phyloP scores from a whole-genome alignment of 2,113 vertebrate species.

The Cyphomyrus discorhynchus region DNA sequence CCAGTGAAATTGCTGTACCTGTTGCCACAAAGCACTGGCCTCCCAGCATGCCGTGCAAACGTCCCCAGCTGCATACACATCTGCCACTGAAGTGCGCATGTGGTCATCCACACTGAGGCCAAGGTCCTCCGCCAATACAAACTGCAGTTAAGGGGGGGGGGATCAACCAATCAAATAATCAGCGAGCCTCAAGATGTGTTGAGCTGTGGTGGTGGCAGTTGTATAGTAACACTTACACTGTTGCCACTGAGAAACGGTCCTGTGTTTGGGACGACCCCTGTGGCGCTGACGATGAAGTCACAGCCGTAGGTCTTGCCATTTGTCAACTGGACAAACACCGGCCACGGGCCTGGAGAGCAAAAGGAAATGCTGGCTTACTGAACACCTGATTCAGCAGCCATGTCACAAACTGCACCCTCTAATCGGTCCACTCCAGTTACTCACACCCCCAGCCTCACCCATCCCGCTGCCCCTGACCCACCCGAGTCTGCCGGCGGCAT shows the following conservation, averaged over 20 bases:
- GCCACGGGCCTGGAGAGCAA: slow-evolving; percentile 67
- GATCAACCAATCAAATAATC: neutral
- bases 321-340: slow-evolving; percentile 77
- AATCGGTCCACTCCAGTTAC: neutral
- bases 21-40: slow-evolving; percentile 79
- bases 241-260: slow-evolving; percentile 78
- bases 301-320: slow-evolving; percentile 85
- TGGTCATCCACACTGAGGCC: slow-evolving; percentile 76
- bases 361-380: neutral
- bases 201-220: neutral
- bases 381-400: neutral
- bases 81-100: slow-evolving; percentile 76
- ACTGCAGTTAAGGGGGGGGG: slow-evolving; percentile 50
- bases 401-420: neutral
- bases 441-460: neutral
- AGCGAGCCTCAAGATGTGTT: neutral
- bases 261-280: slow-evolving; percentile 80
- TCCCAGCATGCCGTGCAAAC: slow-evolving; percentile 81
- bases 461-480: neutral
- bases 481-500: slow-evolving; percentile 20
- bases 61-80: slow-evolving; percentile 85
- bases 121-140: slow-evolving; percentile 71
- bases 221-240: slow-evolving; percentile 59
- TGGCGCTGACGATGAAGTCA: slow-evolving; percentile 88
- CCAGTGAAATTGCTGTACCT: slow-evolving; percentile 58